phyloP scores from a whole-genome alignment of 30 jellyfish, hydroid and myxozoan species.

The Nemopilema nomurai region DNA sequence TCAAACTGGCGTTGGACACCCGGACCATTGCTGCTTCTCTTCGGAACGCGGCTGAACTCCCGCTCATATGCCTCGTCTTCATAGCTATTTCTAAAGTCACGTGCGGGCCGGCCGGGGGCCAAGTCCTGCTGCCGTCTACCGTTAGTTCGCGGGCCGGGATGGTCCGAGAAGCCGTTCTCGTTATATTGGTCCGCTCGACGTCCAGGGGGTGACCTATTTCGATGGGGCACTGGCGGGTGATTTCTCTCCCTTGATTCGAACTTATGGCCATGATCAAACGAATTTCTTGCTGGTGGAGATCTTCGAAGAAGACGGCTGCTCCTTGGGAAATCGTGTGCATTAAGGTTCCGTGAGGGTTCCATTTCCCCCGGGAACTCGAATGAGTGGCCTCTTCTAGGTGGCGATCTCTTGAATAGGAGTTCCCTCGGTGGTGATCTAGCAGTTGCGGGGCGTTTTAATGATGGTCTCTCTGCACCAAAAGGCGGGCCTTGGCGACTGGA shows the following conservation, averaged over 20 bases:
- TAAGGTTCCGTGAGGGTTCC: background rate
- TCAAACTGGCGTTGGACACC: background rate
- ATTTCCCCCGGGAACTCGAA: background rate
- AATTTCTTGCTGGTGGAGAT: background rate
- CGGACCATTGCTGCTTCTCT: background rate
- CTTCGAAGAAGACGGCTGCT: background rate
- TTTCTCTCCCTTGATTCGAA: background rate
- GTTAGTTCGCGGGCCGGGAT: background rate
- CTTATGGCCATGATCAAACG: background rate
- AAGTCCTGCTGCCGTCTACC: background rate
- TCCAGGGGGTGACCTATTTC: background rate
- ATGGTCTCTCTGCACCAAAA: background rate
- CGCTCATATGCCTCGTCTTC: background rate
- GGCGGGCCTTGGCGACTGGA: background rate
- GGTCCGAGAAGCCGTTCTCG: background rate
- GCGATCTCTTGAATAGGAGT: background rate
- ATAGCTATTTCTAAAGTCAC: background rate
- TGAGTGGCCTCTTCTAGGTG: background rate
- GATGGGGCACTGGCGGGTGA: background rate
- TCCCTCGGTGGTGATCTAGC: constrained; percentile 19
- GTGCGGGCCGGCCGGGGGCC: constrained; percentile 2
- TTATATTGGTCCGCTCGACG: background rate
- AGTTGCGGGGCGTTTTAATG: background rate
- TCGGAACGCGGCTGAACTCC: constrained; percentile 1
- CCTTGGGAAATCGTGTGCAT: too few species aligned